These are phyloP conservation scores for Zygothrica quintamaculata DNA, from an alignment of 2,888 invertebrate species.

Conservation along the genomic window DNA sequence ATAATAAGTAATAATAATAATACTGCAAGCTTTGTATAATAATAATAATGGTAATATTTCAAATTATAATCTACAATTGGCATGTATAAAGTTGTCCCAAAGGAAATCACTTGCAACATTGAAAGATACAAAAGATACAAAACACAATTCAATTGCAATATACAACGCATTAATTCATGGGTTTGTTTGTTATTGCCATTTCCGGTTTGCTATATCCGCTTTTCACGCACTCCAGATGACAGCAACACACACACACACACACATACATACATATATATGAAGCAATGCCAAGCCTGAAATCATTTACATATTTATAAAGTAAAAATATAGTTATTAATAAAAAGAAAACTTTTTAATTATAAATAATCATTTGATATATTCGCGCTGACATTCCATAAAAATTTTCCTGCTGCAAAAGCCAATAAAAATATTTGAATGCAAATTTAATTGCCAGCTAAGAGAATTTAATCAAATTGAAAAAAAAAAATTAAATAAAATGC, in stretches of 20 bases:
- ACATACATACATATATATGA: neutral
- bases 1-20: no score
- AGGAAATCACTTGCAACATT: conserved; percentile 34
- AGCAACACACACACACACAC: conserved; percentile 3
- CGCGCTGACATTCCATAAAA: conserved; percentile 35
- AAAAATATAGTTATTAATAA: conserved; percentile 8
- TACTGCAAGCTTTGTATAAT: no score
- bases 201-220: conserved; percentile 72
- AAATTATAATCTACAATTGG: conserved; percentile 27
- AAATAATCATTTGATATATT: conserved; percentile 20
- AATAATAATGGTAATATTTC: conserved; percentile 20
- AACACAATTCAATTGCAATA: conserved; percentile 36
- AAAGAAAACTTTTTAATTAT: conserved; percentile 31
- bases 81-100: conserved; percentile 20
- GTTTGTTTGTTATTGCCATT: conserved; percentile 68
- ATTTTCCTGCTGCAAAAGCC: conserved; percentile 18
- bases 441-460: conserved; percentile 36
- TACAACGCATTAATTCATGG: conserved; percentile 71
- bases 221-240: conserved; percentile 53
- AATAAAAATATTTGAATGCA: conserved; percentile 51
- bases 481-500: neutral
- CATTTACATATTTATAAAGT: neutral
- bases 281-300: conserved; percentile 35
- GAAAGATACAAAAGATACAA: conserved; percentile 31
- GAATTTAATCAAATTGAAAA: neutral